Conservation (phyloP, 2,113 vertebrate species). For the Chloebia gouldiae region DNA sequence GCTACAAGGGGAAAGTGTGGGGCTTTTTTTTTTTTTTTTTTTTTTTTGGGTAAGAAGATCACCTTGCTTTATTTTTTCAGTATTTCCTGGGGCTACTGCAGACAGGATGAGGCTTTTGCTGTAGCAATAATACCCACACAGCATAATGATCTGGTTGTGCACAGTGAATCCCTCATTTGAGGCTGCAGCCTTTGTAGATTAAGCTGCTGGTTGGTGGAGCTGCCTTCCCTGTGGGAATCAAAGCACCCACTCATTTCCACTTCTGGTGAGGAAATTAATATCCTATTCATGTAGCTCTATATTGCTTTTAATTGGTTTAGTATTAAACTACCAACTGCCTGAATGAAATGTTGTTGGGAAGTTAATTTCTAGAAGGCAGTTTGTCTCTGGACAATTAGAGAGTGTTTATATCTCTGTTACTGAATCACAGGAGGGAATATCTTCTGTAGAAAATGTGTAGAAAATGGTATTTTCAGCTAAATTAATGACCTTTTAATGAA, state of each 20-base stretch:
- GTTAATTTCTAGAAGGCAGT: not conserved
- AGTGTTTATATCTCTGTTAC: not conserved
- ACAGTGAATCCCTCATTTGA: not conserved
- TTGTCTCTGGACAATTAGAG: conserved; percentile 27
- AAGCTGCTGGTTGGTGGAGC: not conserved
- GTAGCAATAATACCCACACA: not conserved
- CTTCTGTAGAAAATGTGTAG: not conserved
- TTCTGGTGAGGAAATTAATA: conserved; percentile 33
- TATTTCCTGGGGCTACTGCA: not conserved
- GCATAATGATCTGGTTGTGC: not conserved
- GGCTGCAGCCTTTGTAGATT: conserved; percentile 22
- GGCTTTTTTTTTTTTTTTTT: too few relatives aligned
- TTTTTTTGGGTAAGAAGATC: not conserved
- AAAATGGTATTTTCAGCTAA: not conserved
- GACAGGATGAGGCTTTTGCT: not conserved
- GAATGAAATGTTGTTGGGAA: not conserved
- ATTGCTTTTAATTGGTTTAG: conserved; percentile 51
- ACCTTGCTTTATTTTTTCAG: conserved; percentile 15
- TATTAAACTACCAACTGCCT: not conserved
- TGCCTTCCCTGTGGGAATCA: conserved; percentile 9
- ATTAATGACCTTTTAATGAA: not conserved
- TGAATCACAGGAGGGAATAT: conserved; percentile 26
- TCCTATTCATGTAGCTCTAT: not conserved
- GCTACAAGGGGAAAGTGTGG: not conserved
- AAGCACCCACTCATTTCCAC: not conserved